Evolutionary conservation across 2,113 vertebrate genomes (phyloP), one percentile per base, ranked within the genome.

Genomic region (Ploceus nigricollis): DNA sequence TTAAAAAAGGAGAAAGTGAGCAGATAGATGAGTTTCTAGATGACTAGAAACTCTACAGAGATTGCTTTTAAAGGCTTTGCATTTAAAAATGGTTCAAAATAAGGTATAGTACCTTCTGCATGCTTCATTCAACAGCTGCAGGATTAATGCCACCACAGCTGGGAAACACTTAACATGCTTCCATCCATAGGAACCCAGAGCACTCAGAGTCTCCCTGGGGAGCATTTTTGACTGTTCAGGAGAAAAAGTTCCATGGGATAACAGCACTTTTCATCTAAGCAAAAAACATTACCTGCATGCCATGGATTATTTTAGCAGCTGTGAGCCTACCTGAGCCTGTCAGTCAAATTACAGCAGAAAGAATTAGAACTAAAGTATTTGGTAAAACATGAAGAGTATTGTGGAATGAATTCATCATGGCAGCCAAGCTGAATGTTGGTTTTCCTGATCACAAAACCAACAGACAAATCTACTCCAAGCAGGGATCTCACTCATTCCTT

Each of bases 121-220:
- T 9, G 3, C 7, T 50, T n/a, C 69, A 28, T 54, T 51, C 28
- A 33, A 11, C 16, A 35, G 8, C 4, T 60, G 40, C 37, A 56
- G 51, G 23, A 21, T 76, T 35, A 27, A 33, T 11, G 22, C 18
- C 39, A 35, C 18, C 66, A 17, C 42, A 42, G 76, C 42, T 75
- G 31, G 13, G 12, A 56, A 48, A 11, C 4, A 30, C 24, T 63
- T 24, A 21, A 11, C 10, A 5, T 5, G 4, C 0, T 1, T 24
- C 35, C 40, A 31, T 11, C 33, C 3, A 5, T 3, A 63, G 54
- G 70, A 73, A 12, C 37, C 17, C 50, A 54, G 69, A 2, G 33
- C 45, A 47, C 15, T 16, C 25, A 13, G 23, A 37, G 13, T 8
- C 4, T 75, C n/a, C 31, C 39, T 18, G 19, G 35, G 42, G 16